Evolutionary conservation across 2,797 vertebrate genomes (phyloP).

Genomic region (Myotis vivesi): DNA sequence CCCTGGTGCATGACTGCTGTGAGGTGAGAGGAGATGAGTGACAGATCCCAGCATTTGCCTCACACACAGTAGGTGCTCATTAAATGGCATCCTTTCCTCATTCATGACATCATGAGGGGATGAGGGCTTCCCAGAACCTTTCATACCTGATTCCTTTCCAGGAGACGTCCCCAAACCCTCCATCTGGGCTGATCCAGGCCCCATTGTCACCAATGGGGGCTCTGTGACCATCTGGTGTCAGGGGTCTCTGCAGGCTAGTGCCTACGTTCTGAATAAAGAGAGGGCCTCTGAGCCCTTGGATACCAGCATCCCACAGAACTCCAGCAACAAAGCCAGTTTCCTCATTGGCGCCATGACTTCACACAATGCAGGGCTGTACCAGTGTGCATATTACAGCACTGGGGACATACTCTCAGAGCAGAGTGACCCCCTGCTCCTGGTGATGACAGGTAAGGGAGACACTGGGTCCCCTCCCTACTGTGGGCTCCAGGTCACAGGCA

Average conservation of each 20-base stretch:
- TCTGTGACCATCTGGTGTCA: background rate
- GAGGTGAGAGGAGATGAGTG: background rate
- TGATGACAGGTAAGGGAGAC: background rate
- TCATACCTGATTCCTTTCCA: background rate
- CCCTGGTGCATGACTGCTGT: background rate
- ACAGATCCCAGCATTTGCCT: background rate
- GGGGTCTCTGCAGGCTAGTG: background rate
- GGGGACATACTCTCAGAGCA: background rate
- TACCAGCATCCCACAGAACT: fast-evolving
- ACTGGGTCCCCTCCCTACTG: fast-evolving
- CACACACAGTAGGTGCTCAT: no score
- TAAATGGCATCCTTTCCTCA: no score
- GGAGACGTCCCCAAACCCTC: background rate
- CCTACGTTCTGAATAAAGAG: background rate
- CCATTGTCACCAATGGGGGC: fast-evolving
- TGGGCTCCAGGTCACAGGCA: background rate
- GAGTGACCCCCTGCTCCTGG: background rate
- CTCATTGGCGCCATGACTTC: fast-evolving
- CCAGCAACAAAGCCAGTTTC: background rate
- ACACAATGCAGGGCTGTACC: background rate
- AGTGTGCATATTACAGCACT: background rate
- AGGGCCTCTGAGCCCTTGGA: fast-evolving
- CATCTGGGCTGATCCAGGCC: background rate
- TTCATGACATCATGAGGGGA: no score
- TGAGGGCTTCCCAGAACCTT: fast-evolving